Conservation (phyloP, 2,888 invertebrate species). For the Caenorhabditis sp. region DNA sequence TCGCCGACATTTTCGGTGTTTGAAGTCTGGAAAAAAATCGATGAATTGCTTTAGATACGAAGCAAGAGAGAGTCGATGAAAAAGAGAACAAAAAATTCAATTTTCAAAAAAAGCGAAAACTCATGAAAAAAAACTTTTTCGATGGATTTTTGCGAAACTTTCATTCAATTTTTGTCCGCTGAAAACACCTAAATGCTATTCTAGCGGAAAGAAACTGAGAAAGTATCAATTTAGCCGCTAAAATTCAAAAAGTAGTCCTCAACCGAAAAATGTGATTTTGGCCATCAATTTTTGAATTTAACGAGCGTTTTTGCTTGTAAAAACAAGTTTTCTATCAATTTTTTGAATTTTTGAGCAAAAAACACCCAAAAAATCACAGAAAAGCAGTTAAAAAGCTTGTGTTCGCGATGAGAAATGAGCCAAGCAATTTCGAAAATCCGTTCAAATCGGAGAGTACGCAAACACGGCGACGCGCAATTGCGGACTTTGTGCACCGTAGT, state of each 20-base stretch:
- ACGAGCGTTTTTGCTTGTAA: not conserved
- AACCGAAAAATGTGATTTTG: not conserved
- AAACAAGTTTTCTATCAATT: not conserved
- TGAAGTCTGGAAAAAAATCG: constrained; percentile 24
- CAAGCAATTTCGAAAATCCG: constrained; percentile 50
- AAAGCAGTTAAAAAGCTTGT: not conserved
- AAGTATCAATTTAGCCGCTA: too few species aligned
- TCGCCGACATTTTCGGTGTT: constrained; percentile 56
- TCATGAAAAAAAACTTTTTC: too few species aligned
- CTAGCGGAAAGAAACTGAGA: not conserved
- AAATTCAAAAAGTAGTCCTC: not conserved
- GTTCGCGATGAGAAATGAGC: not conserved
- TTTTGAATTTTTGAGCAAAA: not conserved
- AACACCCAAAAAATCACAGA: not conserved
- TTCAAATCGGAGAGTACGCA: not conserved
- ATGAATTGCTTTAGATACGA: too few species aligned
- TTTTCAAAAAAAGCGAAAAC: not conserved
- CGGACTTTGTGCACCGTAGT: constrained; percentile 43
- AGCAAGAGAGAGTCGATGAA: not conserved
- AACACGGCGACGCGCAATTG: constrained; percentile 50
- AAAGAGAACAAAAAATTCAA: not conserved
- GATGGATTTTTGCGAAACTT: not conserved
- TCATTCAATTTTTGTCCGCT: too few species aligned
- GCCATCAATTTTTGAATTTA: not conserved
- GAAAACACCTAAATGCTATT: too few species aligned